Evolutionary conservation across 2,888 invertebrate genomes (phyloP).

Genomic region (Acleris laterana): DNA sequence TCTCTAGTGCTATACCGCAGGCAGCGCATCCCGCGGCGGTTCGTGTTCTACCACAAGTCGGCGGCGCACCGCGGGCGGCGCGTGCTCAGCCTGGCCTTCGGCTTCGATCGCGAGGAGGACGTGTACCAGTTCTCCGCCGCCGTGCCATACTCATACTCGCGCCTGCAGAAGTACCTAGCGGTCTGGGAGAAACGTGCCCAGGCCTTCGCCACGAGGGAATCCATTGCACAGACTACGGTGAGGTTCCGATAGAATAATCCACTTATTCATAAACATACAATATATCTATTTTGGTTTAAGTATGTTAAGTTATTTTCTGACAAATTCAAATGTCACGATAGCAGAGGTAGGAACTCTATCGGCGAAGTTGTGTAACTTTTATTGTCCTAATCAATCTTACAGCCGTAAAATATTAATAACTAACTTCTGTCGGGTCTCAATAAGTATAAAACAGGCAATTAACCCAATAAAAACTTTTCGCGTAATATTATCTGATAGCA

Average conservation of each 20-base stretch:
- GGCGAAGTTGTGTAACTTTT: too few relatives aligned
- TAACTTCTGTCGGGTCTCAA: too few relatives aligned
- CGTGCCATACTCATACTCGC: conserved; percentile 97
- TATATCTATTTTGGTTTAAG: background rate
- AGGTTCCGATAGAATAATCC: conserved; percentile 41
- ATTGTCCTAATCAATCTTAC: too few relatives aligned
- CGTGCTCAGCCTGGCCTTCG: conserved; percentile 96
- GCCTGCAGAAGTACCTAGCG: conserved; percentile 93
- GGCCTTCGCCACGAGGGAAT: conserved; percentile 87
- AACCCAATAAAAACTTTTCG: too few relatives aligned
- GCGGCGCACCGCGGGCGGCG: conserved; percentile 94
- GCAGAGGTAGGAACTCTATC: too few relatives aligned
- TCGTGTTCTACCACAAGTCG: conserved; percentile 97
- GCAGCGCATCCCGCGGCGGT: conserved; percentile 90
- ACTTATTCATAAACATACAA: too few relatives aligned
- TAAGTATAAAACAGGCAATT: too few relatives aligned
- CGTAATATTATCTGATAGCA: too few relatives aligned
- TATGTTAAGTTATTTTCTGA: too few relatives aligned
- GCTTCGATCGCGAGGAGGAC: conserved; percentile 97
- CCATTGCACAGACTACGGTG: conserved; percentile 87
- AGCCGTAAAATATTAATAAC: too few relatives aligned
- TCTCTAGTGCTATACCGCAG: conserved; percentile 62
- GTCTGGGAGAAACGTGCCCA: conserved; percentile 87
- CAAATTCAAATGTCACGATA: too few relatives aligned
- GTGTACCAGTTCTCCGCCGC: conserved; percentile 97